phyloP scores from a whole-genome alignment of 2,888 invertebrate genomes.

The Agrenia bidenticulata region DNA sequence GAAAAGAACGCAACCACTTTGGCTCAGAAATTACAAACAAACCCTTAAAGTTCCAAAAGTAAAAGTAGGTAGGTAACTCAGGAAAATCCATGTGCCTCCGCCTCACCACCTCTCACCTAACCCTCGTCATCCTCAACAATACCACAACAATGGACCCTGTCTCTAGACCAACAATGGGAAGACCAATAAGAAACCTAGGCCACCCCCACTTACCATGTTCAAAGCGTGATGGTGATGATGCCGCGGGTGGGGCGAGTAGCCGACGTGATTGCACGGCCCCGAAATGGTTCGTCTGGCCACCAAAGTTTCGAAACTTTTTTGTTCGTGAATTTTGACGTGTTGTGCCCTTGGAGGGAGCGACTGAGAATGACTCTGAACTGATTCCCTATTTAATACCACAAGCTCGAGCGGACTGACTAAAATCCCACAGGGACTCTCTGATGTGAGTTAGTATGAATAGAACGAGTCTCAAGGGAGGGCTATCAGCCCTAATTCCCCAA shows the following conservation, averaged over 20 bases:
- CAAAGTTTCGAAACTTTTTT: slow-evolving; percentile 19
- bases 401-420: too few species aligned
- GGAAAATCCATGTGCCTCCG: too few species aligned
- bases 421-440: too few species aligned
- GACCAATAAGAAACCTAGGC: background rate
- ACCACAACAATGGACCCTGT: too few species aligned
- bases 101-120: too few species aligned
- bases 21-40: slow-evolving; percentile 48
- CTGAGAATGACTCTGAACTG: background rate
- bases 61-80: too few species aligned
- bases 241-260: slow-evolving; percentile 13
- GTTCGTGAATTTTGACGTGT: slow-evolving; percentile 23
- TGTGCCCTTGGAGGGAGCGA: background rate
- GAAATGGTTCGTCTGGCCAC: slow-evolving; percentile 7
- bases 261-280: slow-evolving; percentile 9
- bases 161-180: background rate
- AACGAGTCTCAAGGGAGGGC: slow-evolving; percentile 10
- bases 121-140: background rate
- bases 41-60: slow-evolving; percentile 24
- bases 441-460: slow-evolving; percentile 12
- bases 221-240: slow-evolving; percentile 17
- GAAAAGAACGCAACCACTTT: slow-evolving; percentile 36
- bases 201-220: slow-evolving; percentile 12
- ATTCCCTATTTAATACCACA: background rate
- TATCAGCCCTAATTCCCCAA: slow-evolving; percentile 5